Percentiles rank a stretch among this genome's conserved stretches.
Evolutionary conservation across 2,888 invertebrate species (phyloP).

Genomic region (Sminthurinus aureus): DNA sequence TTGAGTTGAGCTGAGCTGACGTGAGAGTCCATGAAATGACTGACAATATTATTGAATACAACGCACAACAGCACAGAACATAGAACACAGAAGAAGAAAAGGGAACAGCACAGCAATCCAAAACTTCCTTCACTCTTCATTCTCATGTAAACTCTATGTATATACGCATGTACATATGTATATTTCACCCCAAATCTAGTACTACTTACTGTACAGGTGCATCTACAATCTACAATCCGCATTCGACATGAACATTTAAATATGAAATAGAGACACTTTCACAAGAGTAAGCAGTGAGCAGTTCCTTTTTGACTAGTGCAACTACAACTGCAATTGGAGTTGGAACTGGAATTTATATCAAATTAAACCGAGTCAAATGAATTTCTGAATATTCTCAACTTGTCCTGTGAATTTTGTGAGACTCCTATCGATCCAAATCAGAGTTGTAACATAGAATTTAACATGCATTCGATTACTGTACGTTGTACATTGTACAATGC

Average conservation of each 20-base stretch:
- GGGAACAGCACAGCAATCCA: background rate
- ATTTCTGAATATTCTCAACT: background rate
- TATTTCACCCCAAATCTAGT: background rate
- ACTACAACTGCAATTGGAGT: background rate
- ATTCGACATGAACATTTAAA: too few species aligned
- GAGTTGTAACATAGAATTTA: background rate
- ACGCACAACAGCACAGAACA: too few species aligned
- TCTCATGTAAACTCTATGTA: background rate
- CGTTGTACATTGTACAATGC: background rate
- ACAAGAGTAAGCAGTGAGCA: background rate
- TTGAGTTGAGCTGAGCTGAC: conserved; percentile 33
- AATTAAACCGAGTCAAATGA: background rate
- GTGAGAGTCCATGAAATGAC: conserved; percentile 51
- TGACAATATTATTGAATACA: conserved; percentile 51
- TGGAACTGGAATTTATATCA: background rate
- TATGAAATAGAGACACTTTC: too few species aligned
- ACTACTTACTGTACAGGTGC: too few species aligned
- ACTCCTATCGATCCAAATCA: background rate
- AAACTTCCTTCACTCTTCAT: background rate
- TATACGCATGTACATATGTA: background rate
- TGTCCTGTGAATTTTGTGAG: background rate
- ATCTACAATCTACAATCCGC: too few species aligned
- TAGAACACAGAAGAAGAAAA: conserved; percentile 17
- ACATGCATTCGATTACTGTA: background rate
- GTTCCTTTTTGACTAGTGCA: background rate